Conservation (phyloP, 2,888 invertebrate species). For the Dendrolimus pini region DNA sequence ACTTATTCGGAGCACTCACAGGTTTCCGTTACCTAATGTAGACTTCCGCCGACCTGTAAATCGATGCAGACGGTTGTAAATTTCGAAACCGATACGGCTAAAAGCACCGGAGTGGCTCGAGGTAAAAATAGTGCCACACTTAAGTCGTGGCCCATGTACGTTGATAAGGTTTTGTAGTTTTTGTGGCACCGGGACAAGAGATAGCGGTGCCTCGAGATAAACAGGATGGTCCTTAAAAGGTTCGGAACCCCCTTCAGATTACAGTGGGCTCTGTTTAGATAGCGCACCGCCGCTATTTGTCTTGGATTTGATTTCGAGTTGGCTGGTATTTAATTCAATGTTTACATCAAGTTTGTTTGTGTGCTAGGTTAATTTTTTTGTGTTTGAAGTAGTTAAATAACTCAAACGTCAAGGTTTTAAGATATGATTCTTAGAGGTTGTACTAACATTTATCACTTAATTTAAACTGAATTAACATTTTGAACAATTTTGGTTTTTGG, state of each 20-base stretch:
- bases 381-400: neutral
- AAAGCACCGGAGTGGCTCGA: slow-evolving; percentile 54
- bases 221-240: slow-evolving; percentile 54
- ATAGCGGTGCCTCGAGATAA: slow-evolving; percentile 63
- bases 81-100: slow-evolving; percentile 64
- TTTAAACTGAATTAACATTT: no score
- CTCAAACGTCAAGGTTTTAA: neutral
- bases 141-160: slow-evolving; percentile 71
- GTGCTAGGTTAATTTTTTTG: neutral
- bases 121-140: slow-evolving; percentile 61
- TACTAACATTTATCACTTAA: no score
- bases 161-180: slow-evolving; percentile 70
- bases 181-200: slow-evolving; percentile 60
- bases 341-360: neutral
- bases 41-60: slow-evolving; percentile 65
- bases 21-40: slow-evolving; percentile 60
- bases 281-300: slow-evolving; percentile 51
- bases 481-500: neutral
- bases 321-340: slow-evolving; percentile 27
- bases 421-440: slow-evolving; percentile 6
- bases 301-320: slow-evolving; percentile 38
- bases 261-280: slow-evolving; percentile 56
- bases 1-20: slow-evolving; percentile 44
- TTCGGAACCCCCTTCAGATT: slow-evolving; percentile 46
- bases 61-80: slow-evolving; percentile 63